Conservation (phyloP, 2,797 vertebrate genomes). For the Ctenosaura bakeri region DNA sequence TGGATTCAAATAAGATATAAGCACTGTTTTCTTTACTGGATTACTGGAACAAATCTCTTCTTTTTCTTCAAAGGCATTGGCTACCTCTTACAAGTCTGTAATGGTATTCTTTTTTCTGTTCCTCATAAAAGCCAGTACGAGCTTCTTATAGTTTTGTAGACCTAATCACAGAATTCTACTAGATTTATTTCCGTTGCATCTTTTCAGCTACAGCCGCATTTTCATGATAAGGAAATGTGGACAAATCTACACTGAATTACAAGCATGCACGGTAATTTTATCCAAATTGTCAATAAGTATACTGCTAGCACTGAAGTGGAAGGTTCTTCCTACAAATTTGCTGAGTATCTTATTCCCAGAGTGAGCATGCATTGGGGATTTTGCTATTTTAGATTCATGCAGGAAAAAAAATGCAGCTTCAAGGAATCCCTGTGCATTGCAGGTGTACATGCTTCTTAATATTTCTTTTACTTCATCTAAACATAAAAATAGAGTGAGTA, state of each 20-base stretch:
- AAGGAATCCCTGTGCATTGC: not conserved
- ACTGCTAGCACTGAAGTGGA: not conserved
- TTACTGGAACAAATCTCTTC: slow-evolving; percentile 50
- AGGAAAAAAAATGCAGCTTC: not conserved
- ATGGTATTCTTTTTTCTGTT: not conserved
- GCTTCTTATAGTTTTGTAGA: slow-evolving; percentile 33
- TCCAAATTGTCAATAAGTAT: not conserved
- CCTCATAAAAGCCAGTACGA: slow-evolving; percentile 20
- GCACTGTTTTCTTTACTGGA: slow-evolving; percentile 32
- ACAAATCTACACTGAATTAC: slow-evolving; percentile 31
- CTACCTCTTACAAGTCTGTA: slow-evolving; percentile 31
- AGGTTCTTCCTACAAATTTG: not conserved
- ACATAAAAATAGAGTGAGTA: not conserved
- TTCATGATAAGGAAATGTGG: slow-evolving; percentile 29
- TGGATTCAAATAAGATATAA: slow-evolving; percentile 36
- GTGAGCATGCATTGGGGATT: not conserved
- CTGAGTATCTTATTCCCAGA: not conserved
- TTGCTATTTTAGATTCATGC: not conserved
- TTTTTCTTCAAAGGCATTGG: slow-evolving; percentile 2
- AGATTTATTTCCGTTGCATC: not conserved
- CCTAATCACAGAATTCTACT: slow-evolving; percentile 17
- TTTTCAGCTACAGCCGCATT: slow-evolving; percentile 11
- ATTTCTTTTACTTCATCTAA: not conserved
- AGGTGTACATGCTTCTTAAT: not conserved
- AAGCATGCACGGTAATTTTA: slow-evolving; percentile 2